These are phyloP conservation scores for Cecidostiba fungosa DNA, from an alignment of 2,888 invertebrate genomes.

Conservation along the genomic window DNA sequence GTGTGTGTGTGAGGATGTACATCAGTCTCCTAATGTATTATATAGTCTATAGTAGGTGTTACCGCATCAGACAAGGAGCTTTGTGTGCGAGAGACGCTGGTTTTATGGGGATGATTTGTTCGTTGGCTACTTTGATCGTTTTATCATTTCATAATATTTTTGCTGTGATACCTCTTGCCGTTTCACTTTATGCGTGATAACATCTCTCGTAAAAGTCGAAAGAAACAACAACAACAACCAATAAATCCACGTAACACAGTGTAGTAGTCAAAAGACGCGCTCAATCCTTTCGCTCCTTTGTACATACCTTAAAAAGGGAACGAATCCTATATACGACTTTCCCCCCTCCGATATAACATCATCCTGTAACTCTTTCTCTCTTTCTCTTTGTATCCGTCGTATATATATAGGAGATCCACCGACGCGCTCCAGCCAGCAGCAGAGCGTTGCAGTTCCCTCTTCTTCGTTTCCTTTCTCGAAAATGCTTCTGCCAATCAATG, in stretches of 20 bases:
- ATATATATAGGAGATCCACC: background rate
- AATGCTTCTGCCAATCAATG: slow-evolving; percentile 71
- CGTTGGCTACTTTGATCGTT: no score
- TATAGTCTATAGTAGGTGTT: slow-evolving; percentile 28
- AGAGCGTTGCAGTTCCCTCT: slow-evolving; percentile 8
- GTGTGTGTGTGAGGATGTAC: slow-evolving; percentile 35
- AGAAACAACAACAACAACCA: no score
- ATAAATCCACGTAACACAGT: no score
- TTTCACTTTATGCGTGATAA: no score
- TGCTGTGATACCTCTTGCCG: no score
- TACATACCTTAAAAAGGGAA: no score
- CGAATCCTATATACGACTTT: background rate
- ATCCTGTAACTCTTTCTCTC: slow-evolving; percentile 37
- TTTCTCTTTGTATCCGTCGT: slow-evolving; percentile 44
- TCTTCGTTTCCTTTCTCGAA: slow-evolving; percentile 60
- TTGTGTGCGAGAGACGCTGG: background rate
- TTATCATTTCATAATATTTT: no score
- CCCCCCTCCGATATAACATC: background rate
- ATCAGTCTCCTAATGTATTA: slow-evolving; percentile 52
- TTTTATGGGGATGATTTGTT: background rate
- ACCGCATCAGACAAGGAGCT: background rate
- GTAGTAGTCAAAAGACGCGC: no score
- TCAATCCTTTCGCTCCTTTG: background rate
- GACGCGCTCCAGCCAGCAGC: background rate
- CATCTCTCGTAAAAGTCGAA: no score